These are phyloP conservation scores for Glaucidium brasilianum DNA, from an alignment of 2,113 vertebrate genomes.

Conservation along the genomic window DNA sequence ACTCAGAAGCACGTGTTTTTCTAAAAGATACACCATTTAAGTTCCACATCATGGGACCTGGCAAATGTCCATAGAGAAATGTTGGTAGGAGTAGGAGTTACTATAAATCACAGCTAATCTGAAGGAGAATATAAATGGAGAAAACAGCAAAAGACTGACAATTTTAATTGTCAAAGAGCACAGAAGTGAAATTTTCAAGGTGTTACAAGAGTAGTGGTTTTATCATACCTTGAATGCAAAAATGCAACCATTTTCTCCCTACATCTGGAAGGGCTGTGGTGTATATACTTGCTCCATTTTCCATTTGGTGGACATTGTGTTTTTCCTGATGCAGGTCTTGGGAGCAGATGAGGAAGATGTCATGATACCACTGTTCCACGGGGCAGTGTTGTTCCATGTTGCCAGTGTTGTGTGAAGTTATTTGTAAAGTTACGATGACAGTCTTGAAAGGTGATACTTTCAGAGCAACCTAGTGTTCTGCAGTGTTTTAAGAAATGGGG, in stretches of 20 bases:
- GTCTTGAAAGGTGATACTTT: background rate
- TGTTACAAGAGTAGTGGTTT: background rate
- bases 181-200: background rate
- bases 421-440: background rate
- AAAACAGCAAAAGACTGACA: background rate
- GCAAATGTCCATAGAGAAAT: background rate
- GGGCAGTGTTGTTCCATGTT: accelerated
- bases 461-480: background rate
- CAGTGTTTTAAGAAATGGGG: background rate
- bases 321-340: background rate
- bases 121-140: background rate
- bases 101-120: background rate
- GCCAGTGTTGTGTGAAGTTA: background rate
- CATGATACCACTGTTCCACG: accelerated
- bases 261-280: background rate
- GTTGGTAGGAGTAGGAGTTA: background rate
- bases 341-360: background rate
- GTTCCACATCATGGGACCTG: background rate
- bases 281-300: background rate
- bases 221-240: background rate
- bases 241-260: background rate
- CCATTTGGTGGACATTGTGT: background rate
- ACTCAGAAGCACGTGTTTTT: background rate
- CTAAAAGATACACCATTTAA: background rate
- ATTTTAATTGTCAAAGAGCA: background rate